Base-by-base conservation (phyloP, 2,113 vertebrate species). In the Pithys albifrons region DNA sequence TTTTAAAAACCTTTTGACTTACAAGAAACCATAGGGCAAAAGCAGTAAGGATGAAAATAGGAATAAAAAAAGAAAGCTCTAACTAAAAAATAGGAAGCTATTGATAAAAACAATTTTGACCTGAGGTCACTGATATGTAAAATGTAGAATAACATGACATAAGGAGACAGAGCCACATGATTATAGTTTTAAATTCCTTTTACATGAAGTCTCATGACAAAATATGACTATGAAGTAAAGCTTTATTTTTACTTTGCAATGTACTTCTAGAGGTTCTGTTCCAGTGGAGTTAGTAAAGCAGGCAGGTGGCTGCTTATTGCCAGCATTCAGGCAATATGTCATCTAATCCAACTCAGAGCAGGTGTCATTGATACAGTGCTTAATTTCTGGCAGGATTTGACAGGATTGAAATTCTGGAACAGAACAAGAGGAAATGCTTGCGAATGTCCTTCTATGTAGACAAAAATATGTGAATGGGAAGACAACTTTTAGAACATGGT, bases 371-470 rank as follows among this genome's bases (percentile, higher is more conserved):
- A 69, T 57, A 91, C 83, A 90, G 65, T 35, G 70, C 65, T 90
- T 78, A 92, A 84, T 84, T 95, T 84, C 88, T 91, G 85, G 69
- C 83, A 93, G 57, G 59, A 57, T 41, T 27, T 86, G 79, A 86
- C 52, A 69, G 51, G 51, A 57, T 67, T 43, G 70, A 51, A 77
- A 0, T 48, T 72, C 67, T 93, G 55, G 43, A 93, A 74, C 46
- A 85, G 66, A 88, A 64, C 22, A 27, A 29, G 48, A 69, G 37
- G 65, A 74, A 90, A 77, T 49, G 52, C 61, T 91, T 93, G 84
- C 67, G 94, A 66, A 74, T 39, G 64, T 72, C 67, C 74, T 75
- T 66, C 80, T 43, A 18, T 6, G 6, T 9, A 55, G 51, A 76
- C 31, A 77, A 73, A 92, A 88, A 66, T 10, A 8, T 1, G 5